Base-by-base conservation (phyloP, 2,797 vertebrate species). In the Acipenser transmontanus region DNA sequence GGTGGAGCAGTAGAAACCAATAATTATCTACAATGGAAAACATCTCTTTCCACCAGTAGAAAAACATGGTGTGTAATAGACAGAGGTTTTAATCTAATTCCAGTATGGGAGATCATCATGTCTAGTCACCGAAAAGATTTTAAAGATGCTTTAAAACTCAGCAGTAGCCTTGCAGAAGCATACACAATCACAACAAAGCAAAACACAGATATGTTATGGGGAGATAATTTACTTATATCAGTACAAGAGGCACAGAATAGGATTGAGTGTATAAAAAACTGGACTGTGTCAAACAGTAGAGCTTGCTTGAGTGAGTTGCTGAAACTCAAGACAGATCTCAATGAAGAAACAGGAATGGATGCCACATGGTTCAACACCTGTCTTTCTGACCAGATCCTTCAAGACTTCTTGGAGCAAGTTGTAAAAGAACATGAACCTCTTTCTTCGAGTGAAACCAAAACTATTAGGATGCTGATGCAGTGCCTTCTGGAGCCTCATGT, bases 11-110 rank as follows among this genome's bases (percentile, higher is more conserved):
- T 74, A 47, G 74, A 70, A 50, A 64, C 60, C 0, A 62, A 78
- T 65, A 72, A 64, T 1, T 66, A 80, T 48, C 1, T 13, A 0
- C 65, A 74, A 49, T 88, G 85, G 86, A 86, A 77, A 71, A 0
- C 0, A 0, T 78, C 81, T 0, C 79, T 89, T 0, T 0, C 71
- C 6, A 66, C 62, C 7, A 79, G 34, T 56, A 88, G 85, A 64
- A 64, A 71, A 47, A 85, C 74, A 1, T 87, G 84, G 85, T 68
- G 13, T 11, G 68, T 90, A 11, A 82, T 87, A 0, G 84, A 89
- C 69, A 66, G 73, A 2, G 79, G 80, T 3, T 60, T 68, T 49
- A 49, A 74, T 1, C 65, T 88, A 34, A 66, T 81, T n/a, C 85
- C 86, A 0, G 73, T 87, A 47, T 87, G 86, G 85, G 80, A 88